Evolutionary conservation across 2,888 invertebrate genomes (phyloP), one percentile per base, ranked within the genome.

Genomic region (Opisthograptis luteolata): DNA sequence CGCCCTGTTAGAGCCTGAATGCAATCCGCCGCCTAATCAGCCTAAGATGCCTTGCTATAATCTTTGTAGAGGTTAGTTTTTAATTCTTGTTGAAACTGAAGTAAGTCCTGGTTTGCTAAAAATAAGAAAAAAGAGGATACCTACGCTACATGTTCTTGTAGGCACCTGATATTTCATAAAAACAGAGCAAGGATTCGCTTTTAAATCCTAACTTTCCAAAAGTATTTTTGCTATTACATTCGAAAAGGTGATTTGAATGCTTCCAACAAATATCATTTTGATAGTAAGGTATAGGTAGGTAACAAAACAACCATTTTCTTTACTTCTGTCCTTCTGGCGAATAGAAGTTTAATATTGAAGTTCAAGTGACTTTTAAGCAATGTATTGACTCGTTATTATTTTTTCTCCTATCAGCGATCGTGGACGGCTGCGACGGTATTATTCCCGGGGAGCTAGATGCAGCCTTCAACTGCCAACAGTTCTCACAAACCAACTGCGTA

Each of bases 1-100:
- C 61, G 91, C 93, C 1, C 81, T 93, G 7, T 76, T 94, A 25
- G 94, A 94, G 62, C 94, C 94, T 0, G 94, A 94, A 62, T 94
- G 94, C 70, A 92, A 91, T 49, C 92, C 93, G 0, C 83, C 89
- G 9, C 92, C 92, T 7, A 91, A 90, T 57, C 87, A 90, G 3
- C 79, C 91, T n/a, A 87, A 93, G 56, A 88, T 92, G 63, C 94
- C 94, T 0, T 94, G 94, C 68, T 87, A 92, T 56, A 91, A 92
- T 64, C 91, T 94, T 55, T 94, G 94, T 65, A 93, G 92, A 92
- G 92, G 94, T 94, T 74, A 1, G 13, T 25, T 13, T 17, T 17
- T 6, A 13, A 10, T 7, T 28, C 1, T 25, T 10, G n/a, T 9
- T 10, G 5, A 10, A 2, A 4, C 10, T 25, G 9, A n/a, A 24